Evolutionary conservation across 2,113 vertebrate genomes (phyloP), one percentile per base, ranked within the genome.

Genomic region (Lagopus leucura): DNA sequence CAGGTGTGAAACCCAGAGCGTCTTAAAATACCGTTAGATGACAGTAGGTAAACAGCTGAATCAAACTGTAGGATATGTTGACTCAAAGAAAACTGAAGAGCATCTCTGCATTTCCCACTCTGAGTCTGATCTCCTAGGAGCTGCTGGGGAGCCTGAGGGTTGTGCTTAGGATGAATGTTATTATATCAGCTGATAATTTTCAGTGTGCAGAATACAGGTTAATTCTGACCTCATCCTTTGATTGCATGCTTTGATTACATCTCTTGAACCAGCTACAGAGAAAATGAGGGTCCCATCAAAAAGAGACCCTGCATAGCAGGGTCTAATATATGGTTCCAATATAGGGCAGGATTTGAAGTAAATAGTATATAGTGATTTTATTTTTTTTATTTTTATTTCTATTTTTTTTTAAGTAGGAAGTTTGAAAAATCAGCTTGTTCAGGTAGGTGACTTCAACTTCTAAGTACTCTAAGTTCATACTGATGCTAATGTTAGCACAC

Each of bases 121-220:
- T 1, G 4, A 76, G 45, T 45, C 45, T 38, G 73, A 3, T 82
- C 72, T 66, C 72, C 47, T 64, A 72, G 60, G 91, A 92, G 3
- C 72, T 91, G 47, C 38, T 27, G 10, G 81, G 50, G 34, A 89
- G 82, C 50, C 87, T 3, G 28, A 71, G 85, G 87, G 43, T 60
- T 86, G 60, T 83, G 22, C 64, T 93, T 80, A 36, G 15, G 64
- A 75, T 82, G 61, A 69, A 52, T 74, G 65, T 88, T 92, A 15
- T 91, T 89, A 81, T 93, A 78, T 91, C 72, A 89, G 72, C 67
- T 82, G 89, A 92, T 93, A 87, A 93, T 88, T 95, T 94, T 87
- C 72, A 88, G 91, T 89, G 87, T 95, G 72, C 55, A 91, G 78
- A 95, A 82, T 64, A 86, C 50, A 91, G 85, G 34, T 47, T 85